Percentiles rank a stretch among this genome's conserved stretches.
These are phyloP conservation scores for Cacoxenus indagator DNA, from an alignment of 2,888 invertebrate species.

Conservation along the genomic window DNA sequence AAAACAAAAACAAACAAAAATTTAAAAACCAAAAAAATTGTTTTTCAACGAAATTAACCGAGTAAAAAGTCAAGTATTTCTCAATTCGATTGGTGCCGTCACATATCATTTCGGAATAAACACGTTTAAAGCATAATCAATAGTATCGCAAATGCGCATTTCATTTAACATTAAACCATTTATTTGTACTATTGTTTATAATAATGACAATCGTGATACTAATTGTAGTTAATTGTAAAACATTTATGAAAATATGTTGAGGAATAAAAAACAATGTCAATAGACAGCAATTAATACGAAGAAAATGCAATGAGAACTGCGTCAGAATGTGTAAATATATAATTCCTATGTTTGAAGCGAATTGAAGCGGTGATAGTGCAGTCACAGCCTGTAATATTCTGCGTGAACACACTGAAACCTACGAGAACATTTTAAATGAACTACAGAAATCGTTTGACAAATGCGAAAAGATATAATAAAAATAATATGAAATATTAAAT, in stretches of 20 bases:
- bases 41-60: conserved; percentile 1
- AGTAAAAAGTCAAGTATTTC: conserved; percentile 1
- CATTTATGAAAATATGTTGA: conserved; percentile 32
- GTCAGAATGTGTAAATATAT: too few species aligned
- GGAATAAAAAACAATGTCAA: not conserved
- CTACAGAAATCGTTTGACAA: too few species aligned
- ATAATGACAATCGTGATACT: conserved; percentile 71
- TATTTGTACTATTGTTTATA: conserved; percentile 42
- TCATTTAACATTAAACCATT: conserved; percentile 25
- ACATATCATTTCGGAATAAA: conserved; percentile 10
- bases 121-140: conserved; percentile 19
- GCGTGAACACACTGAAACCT: too few species aligned
- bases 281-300: not conserved
- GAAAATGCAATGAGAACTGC: not conserved
- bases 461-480: too few species aligned
- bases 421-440: too few species aligned
- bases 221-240: conserved; percentile 68
- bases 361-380: too few species aligned
- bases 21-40: not conserved
- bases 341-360: too few species aligned
- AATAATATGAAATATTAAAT: too few species aligned
- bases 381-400: too few species aligned
- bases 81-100: not conserved
- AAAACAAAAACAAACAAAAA: not conserved
- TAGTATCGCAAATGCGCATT: conserved; percentile 14